A percentile compares a stretch with the other conserved stretches of the same genome.
These are phyloP conservation scores for Psylliodes chrysocephalus DNA, from an alignment of 2,888 invertebrate genomes.

Conservation along the genomic window DNA sequence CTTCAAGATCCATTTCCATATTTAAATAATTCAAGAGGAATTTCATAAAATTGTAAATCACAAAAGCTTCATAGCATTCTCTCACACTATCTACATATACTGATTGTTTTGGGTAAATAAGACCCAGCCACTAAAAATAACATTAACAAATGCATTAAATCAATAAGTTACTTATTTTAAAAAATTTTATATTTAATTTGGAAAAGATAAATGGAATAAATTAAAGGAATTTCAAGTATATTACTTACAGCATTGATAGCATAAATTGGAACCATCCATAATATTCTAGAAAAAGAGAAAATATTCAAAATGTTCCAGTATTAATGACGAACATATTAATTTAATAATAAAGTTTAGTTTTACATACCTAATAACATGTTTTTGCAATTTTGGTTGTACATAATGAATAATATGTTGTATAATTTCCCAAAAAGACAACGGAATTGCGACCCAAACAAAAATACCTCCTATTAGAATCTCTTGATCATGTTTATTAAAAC, in stretches of 20 bases:
- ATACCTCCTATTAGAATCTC: slow-evolving; percentile 87
- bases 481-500: slow-evolving; percentile 81
- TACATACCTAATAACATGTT: slow-evolving; percentile 87
- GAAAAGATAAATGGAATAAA: too few species aligned
- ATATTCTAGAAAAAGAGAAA: slow-evolving; percentile 77
- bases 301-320: too few species aligned
- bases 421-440: slow-evolving; percentile 95
- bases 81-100: slow-evolving; percentile 93
- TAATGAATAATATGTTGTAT: slow-evolving; percentile 94
- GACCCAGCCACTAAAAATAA: slow-evolving; percentile 84
- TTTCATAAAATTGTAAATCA: slow-evolving; percentile 97
- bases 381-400: slow-evolving; percentile 90
- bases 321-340: too few species aligned
- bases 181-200: too few species aligned
- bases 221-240: too few species aligned
- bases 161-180: too few species aligned
- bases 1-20: slow-evolving; percentile 87
- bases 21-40: slow-evolving; percentile 91
- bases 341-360: not conserved
- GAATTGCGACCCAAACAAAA: slow-evolving; percentile 91
- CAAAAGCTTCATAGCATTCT: slow-evolving; percentile 98
- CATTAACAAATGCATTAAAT: too few species aligned
- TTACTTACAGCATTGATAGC: slow-evolving; percentile 87
- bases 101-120: slow-evolving; percentile 86
- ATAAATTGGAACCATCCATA: slow-evolving; percentile 99